phyloP scores from a whole-genome alignment of 2,113 vertebrate genomes.

The Guaruba guarouba region DNA sequence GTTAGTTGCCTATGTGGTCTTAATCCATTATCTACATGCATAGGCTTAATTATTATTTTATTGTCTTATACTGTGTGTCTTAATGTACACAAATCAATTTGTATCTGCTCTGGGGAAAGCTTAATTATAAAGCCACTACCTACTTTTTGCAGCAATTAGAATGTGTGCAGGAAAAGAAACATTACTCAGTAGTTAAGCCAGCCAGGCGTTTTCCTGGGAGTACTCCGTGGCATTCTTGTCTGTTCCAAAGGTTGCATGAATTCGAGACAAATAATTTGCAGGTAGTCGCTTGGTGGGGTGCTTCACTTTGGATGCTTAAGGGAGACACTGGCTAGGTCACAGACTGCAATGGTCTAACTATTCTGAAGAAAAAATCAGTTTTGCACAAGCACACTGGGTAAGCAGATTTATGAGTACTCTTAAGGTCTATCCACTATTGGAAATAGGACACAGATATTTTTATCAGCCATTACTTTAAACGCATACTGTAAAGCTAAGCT shows the following conservation, averaged over 20 bases:
- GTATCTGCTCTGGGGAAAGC: neutral
- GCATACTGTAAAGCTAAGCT: neutral
- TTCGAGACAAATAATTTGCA: neutral
- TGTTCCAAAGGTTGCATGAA: neutral
- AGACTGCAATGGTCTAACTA: neutral
- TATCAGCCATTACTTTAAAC: neutral
- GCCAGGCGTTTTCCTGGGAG: neutral
- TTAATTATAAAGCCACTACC: neutral
- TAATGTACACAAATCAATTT: neutral
- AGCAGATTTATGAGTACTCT: neutral
- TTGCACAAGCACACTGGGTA: neutral
- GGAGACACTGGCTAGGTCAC: neutral
- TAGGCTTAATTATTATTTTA: neutral
- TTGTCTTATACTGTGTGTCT: neutral
- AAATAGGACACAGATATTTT: neutral
- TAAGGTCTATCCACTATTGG: neutral
- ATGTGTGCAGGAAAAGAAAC: neutral
- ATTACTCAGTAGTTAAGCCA: neutral
- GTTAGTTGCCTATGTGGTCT: neutral
- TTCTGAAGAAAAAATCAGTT: neutral
- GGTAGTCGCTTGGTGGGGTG: neutral
- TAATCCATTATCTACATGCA: neutral
- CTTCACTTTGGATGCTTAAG: neutral
- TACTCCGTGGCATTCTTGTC: neutral
- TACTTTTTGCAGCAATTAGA: neutral